These are phyloP conservation scores for Meloidogyne hapla DNA, from an alignment of 1,140 invertebrate genomes.

Conservation along the genomic window DNA sequence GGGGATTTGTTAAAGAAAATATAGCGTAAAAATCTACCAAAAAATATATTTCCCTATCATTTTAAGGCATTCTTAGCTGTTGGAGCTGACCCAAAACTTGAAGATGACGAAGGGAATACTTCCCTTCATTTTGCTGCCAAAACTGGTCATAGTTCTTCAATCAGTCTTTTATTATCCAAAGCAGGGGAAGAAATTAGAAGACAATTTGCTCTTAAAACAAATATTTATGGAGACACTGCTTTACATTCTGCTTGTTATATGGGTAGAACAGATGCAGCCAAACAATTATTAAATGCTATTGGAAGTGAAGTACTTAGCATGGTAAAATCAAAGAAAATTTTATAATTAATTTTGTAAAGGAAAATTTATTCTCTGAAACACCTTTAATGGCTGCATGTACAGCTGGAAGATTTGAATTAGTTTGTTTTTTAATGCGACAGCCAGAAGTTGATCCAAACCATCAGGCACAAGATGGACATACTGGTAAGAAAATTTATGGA, in stretches of 20 bases:
- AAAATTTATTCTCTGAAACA: slow-evolving; percentile 68
- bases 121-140: slow-evolving; percentile 67
- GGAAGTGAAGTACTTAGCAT: slow-evolving; percentile 64
- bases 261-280: slow-evolving; percentile 66
- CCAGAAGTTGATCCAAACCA: slow-evolving; percentile 66
- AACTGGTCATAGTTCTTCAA: slow-evolving; percentile 65
- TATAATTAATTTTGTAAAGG: slow-evolving; percentile 35
- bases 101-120: slow-evolving; percentile 67
- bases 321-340: slow-evolving; percentile 29
- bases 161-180: slow-evolving; percentile 64
- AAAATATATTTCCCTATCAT: slow-evolving; percentile 10
- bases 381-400: slow-evolving; percentile 68
- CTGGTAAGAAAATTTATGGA: slow-evolving; percentile 56
- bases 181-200: neutral
- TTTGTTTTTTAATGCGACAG: slow-evolving; percentile 66
- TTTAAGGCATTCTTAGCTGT: slow-evolving; percentile 23
- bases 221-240: slow-evolving; percentile 67
- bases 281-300: slow-evolving; percentile 64
- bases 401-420: slow-evolving; percentile 66
- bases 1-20: slow-evolving; percentile 36
- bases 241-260: slow-evolving; percentile 66
- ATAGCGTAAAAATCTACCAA: neutral
- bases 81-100: slow-evolving; percentile 57
- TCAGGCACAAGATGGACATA: slow-evolving; percentile 67
- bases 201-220: slow-evolving; percentile 52